Percentiles rank a stretch among this genome's conserved stretches.
Conservation (phyloP, 2,797 vertebrate species). For the Myotis vivesi region DNA sequence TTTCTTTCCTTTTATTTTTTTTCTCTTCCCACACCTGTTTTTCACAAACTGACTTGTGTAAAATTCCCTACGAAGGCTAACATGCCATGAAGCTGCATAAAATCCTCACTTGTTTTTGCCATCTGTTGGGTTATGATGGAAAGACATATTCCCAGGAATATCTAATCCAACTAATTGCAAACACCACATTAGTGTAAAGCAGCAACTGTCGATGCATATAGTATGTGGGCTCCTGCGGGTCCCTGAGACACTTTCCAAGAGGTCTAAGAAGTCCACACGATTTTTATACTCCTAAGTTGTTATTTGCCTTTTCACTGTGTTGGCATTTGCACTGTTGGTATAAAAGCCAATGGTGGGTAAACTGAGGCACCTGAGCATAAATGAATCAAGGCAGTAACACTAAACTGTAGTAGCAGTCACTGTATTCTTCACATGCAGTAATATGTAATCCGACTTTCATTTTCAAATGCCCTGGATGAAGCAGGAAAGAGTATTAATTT, state of each 20-base stretch:
- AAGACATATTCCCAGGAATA: conserved; percentile 5
- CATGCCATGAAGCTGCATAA: neutral
- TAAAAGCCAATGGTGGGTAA: neutral
- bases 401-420: neutral
- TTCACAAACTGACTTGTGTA: conserved; percentile 1
- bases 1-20: neutral
- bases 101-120: conserved; percentile 39
- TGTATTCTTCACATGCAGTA: neutral
- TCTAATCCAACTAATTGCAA: neutral
- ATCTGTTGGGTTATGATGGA: conserved; percentile 4
- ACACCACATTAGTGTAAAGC: neutral
- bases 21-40: neutral
- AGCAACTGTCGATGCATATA: neutral
- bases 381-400: neutral
- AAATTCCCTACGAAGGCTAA: neutral
- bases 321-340: neutral
- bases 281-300: neutral
- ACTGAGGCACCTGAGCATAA: neutral
- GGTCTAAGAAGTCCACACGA: neutral
- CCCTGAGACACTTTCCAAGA: neutral
- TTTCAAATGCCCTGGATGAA: neutral
- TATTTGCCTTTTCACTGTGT: neutral
- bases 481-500: neutral
- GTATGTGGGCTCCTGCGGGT: no score
- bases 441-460: neutral